Conservation (phyloP, 2,888 invertebrate genomes). For the Cyclophora albipunctata region DNA sequence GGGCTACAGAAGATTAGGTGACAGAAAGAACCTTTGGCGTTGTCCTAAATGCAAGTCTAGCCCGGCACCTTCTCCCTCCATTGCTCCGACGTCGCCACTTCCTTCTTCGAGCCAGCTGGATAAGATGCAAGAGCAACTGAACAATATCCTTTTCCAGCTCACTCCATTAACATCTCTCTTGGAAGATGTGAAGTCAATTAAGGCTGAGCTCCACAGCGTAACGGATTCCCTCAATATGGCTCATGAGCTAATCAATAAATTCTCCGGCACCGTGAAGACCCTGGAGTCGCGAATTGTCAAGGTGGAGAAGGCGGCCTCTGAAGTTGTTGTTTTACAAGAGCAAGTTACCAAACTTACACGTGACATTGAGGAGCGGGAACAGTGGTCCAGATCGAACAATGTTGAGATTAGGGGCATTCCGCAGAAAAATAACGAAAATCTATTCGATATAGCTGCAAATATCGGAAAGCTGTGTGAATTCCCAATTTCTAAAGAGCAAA, state of each 20-base stretch:
- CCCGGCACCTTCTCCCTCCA: neutral
- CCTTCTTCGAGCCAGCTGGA: neutral
- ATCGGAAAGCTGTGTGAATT: too few species aligned
- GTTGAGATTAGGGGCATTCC: too few species aligned
- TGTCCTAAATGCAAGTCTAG: too few species aligned
- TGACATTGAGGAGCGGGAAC: too few species aligned
- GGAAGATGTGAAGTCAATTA: neutral
- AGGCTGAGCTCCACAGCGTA: neutral
- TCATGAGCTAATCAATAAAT: neutral
- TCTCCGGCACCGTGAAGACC: neutral
- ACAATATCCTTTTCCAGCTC: neutral
- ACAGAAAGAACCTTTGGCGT: too few species aligned
- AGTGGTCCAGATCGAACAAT: too few species aligned
- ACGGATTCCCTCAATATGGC: neutral
- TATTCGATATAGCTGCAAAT: too few species aligned
- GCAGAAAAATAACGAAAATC: too few species aligned
- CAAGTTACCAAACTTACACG: too few species aligned
- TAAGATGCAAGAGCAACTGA: neutral
- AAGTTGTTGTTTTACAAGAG: too few species aligned
- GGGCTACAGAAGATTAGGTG: too few species aligned
- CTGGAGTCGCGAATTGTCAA: neutral
- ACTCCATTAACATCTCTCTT: neutral
- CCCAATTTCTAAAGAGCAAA: too few species aligned
- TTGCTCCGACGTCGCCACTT: neutral
- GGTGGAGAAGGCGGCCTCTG: neutral